A percentile compares a stretch with the other conserved stretches of the same genome.
Evolutionary conservation across 2,888 invertebrate species (phyloP).

Genomic region (Aphodius sticticus): DNA sequence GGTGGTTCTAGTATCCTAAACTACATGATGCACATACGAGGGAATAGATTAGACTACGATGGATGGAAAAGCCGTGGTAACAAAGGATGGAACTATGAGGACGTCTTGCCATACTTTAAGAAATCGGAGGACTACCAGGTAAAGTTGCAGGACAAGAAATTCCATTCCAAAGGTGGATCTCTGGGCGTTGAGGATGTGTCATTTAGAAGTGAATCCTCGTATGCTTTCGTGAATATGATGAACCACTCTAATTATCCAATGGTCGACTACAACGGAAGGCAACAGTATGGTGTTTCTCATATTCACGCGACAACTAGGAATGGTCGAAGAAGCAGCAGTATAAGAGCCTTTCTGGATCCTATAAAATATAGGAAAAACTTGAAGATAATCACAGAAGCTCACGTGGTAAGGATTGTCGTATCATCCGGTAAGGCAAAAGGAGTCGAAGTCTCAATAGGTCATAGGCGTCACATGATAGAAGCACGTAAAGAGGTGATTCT

Average conservation of each 20-base stretch:
- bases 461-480: conserved; percentile 60
- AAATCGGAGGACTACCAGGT: conserved; percentile 54
- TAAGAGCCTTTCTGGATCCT: conserved; percentile 56
- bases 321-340: conserved; percentile 55
- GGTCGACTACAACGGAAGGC: conserved; percentile 54
- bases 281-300: conserved; percentile 58
- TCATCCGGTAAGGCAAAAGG: conserved; percentile 67
- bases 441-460: conserved; percentile 71
- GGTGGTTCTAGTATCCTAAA: conserved; percentile 61
- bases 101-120: conserved; percentile 57
- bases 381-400: conserved; percentile 56
- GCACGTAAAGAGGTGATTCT: conserved; percentile 79
- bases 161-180: conserved; percentile 57
- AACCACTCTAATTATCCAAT: conserved; percentile 60
- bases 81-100: conserved; percentile 70
- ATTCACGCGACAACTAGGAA: conserved; percentile 58
- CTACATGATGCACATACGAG: conserved; percentile 66
- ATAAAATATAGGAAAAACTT: conserved; percentile 57
- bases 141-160: conserved; percentile 51
- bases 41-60: conserved; percentile 73
- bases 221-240: conserved; percentile 69
- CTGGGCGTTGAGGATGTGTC: conserved; percentile 56
- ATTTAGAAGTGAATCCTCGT: conserved; percentile 60
- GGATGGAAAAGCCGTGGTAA: conserved; percentile 73
- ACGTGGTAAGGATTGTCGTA: conserved; percentile 56